A percentile compares a stretch with the other conserved stretches of the same genome.
These are phyloP conservation scores for Junco hyemalis DNA, from an alignment of 2,113 vertebrate species.

Conservation along the genomic window DNA sequence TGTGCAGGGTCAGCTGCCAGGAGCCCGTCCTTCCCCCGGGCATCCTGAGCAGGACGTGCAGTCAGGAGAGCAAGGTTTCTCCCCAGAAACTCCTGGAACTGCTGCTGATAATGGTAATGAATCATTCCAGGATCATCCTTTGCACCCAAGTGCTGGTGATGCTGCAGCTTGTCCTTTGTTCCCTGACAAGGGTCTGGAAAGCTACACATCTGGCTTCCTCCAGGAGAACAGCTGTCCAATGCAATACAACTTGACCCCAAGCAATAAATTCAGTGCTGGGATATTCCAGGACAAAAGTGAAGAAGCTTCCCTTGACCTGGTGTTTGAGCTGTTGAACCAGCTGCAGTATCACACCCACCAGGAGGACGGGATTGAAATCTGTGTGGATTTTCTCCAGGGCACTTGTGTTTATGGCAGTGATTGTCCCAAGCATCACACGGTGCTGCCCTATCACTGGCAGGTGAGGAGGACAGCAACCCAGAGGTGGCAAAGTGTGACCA, in stretches of 20 bases:
- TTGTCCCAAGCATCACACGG: conserved; percentile 93
- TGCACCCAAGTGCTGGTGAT: conserved; percentile 67
- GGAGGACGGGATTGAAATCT: conserved; percentile 88
- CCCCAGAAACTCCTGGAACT: conserved; percentile 66
- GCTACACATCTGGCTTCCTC: conserved; percentile 76
- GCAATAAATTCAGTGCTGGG: conserved; percentile 76
- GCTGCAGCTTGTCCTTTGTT: conserved; percentile 74
- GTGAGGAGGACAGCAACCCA: conserved; percentile 85
- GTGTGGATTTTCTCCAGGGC: conserved; percentile 95
- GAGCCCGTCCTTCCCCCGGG: conserved; percentile 53
- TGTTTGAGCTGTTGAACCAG: conserved; percentile 96
- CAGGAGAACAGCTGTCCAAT: conserved; percentile 75
- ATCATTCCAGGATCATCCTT: conserved; percentile 75
- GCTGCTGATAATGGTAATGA: conserved; percentile 60
- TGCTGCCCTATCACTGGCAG: conserved; percentile 97
- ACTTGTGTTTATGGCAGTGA: conserved; percentile 90
- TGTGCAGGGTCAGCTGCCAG: conserved; percentile 57
- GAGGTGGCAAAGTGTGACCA: conserved; percentile 91
- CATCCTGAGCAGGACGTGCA: conserved; percentile 61
- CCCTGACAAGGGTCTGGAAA: conserved; percentile 82
- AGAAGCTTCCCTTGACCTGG: conserved; percentile 94
- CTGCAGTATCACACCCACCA: conserved; percentile 97
- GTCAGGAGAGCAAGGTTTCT: conserved; percentile 67
- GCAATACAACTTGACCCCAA: conserved; percentile 73
- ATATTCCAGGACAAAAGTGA: conserved; percentile 97